Conservation (phyloP, 2,797 vertebrate genomes). For the Acanthornis magna region DNA sequence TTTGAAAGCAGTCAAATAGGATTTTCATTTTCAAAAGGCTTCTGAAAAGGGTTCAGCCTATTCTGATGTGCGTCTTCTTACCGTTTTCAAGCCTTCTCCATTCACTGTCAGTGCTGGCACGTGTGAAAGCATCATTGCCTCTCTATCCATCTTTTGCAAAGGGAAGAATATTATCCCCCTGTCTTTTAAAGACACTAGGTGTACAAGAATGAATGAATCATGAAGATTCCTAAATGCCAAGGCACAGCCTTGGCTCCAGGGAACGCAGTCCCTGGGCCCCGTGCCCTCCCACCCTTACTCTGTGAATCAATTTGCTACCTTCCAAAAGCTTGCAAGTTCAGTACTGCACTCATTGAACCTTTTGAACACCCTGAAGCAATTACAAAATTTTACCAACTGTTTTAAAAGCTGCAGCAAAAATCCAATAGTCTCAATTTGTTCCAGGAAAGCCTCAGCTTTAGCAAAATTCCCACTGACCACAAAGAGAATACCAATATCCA, state of each 20-base stretch:
- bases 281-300: background rate
- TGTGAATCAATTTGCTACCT: background rate
- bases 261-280: background rate
- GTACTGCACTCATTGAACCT: background rate
- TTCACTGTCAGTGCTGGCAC: background rate
- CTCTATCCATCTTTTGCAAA: background rate
- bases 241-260: background rate
- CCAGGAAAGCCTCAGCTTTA: background rate
- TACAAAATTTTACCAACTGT: background rate
- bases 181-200: background rate
- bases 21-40: background rate
- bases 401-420: background rate
- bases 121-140: accelerated
- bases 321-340: background rate
- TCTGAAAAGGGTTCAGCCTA: background rate
- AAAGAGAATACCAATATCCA: background rate
- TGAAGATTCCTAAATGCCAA: background rate
- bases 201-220: background rate
- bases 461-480: background rate
- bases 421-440: background rate
- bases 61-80: background rate
- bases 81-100: background rate
- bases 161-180: background rate
- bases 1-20: background rate
- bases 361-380: background rate